A percentile compares a stretch with the other conserved stretches of the same genome.
Conservation (phyloP, 1,140 invertebrate genomes). For the Leptinotarsa undecemlineata region DNA sequence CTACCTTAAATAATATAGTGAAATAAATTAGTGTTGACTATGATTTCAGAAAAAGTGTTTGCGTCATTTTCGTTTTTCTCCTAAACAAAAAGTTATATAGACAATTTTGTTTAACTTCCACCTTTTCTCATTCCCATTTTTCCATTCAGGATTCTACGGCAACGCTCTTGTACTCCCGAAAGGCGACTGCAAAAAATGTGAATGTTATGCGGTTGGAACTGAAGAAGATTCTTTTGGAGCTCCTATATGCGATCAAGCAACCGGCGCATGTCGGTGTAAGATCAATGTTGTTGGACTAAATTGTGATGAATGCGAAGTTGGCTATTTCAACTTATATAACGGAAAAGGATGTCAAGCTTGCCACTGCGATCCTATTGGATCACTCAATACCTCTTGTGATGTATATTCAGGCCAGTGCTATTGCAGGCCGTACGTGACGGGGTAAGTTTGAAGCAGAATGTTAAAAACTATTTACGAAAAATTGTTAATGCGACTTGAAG, state of each 20-base stretch:
- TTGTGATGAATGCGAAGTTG: slow-evolving; percentile 86
- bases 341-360: slow-evolving; percentile 85
- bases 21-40: too few relatives aligned
- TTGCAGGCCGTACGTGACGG: slow-evolving; percentile 84
- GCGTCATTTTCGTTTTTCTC: too few relatives aligned
- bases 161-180: slow-evolving; percentile 85
- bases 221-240: slow-evolving; percentile 68
- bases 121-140: neutral
- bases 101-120: neutral
- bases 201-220: slow-evolving; percentile 82
- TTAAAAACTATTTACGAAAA: too few relatives aligned
- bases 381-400: slow-evolving; percentile 82
- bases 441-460: slow-evolving; percentile 55
- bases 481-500: too few relatives aligned
- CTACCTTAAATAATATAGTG: too few relatives aligned
- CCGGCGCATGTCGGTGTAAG: slow-evolving; percentile 85
- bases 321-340: slow-evolving; percentile 81
- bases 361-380: slow-evolving; percentile 84
- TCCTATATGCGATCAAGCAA: slow-evolving; percentile 77
- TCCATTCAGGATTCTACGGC: slow-evolving; percentile 74
- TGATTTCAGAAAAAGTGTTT: too few relatives aligned
- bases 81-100: too few relatives aligned
- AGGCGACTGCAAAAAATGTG: slow-evolving; percentile 88
- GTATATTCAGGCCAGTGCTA: slow-evolving; percentile 80
- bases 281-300: slow-evolving; percentile 83